Conservation (phyloP, 2,113 vertebrate species). For the Pangasianodon hypophthalmus region DNA sequence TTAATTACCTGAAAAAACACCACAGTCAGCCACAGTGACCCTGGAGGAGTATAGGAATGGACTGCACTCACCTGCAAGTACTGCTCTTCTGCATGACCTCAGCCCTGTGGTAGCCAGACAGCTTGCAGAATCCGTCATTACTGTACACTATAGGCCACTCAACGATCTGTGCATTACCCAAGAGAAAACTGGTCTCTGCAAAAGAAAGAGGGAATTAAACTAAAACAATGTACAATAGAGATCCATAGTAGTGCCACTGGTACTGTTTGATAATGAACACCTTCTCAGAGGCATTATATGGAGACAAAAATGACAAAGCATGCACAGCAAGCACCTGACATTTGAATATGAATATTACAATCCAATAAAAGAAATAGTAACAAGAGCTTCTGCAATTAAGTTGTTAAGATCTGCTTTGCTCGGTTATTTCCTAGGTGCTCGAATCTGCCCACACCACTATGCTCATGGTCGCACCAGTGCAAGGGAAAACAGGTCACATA, state of each 20-base stretch:
- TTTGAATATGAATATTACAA: constrained; percentile 6
- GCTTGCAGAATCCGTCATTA: constrained; percentile 99
- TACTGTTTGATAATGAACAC: constrained; percentile 25
- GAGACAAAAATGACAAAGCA: neutral
- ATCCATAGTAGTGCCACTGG: neutral
- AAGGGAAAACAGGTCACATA: neutral
- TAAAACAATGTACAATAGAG: constrained; percentile 19
- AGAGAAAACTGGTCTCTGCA: constrained; percentile 93
- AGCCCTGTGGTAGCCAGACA: constrained; percentile 95
- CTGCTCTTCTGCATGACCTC: constrained; percentile 99
- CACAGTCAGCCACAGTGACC: neutral
- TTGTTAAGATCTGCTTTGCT: neutral
- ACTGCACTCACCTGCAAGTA: constrained; percentile 86
- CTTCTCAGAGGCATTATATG: constrained; percentile 7
- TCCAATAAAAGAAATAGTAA: constrained; percentile 6
- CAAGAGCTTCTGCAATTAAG: constrained; percentile 11
- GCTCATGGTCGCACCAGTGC: neutral
- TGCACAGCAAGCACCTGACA: neutral
- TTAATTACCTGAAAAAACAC: neutral
- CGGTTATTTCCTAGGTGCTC: neutral
- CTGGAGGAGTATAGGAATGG: too few relatives aligned
- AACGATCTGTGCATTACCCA: constrained; percentile 97
- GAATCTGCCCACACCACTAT: neutral
- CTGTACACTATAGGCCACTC: constrained; percentile 99
- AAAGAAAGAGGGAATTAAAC: constrained; percentile 34